Conservation (phyloP, 2,888 invertebrate genomes). For the Eupithecia centaureata region DNA sequence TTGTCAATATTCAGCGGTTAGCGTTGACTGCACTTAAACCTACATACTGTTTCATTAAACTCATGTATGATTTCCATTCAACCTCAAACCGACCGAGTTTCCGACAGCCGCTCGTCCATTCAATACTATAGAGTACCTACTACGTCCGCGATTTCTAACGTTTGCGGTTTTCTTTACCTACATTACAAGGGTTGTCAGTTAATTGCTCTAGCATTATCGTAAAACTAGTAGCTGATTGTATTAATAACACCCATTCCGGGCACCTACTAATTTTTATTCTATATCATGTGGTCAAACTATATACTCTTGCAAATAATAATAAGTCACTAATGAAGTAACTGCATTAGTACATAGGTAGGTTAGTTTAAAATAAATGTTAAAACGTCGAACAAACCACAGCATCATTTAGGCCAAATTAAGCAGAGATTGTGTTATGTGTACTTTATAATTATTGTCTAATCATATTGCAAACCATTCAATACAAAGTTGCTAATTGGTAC, state of each 20-base stretch:
- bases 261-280: neutral
- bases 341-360: too few species aligned
- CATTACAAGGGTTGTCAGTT: constrained; percentile 36
- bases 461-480: neutral
- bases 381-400: too few species aligned
- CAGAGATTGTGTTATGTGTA: too few species aligned
- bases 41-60: constrained; percentile 21
- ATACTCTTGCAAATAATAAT: neutral
- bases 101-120: constrained; percentile 42
- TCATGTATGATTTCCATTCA: constrained; percentile 43
- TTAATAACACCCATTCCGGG: neutral
- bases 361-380: too few species aligned
- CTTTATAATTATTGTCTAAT: too few species aligned
- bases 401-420: too few species aligned
- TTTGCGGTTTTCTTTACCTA: constrained; percentile 57
- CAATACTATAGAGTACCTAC: constrained; percentile 39
- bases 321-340: too few species aligned
- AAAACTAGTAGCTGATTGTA: neutral
- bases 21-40: neutral
- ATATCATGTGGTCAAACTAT: neutral
- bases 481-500: neutral
- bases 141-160: constrained; percentile 58
- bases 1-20: neutral
- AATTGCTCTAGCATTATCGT: neutral
- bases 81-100: constrained; percentile 43